Evolutionary conservation across 2,113 vertebrate species (phyloP), one percentile per base, ranked within the genome.

Genomic region (Ictidomys tridecemlineatus): DNA sequence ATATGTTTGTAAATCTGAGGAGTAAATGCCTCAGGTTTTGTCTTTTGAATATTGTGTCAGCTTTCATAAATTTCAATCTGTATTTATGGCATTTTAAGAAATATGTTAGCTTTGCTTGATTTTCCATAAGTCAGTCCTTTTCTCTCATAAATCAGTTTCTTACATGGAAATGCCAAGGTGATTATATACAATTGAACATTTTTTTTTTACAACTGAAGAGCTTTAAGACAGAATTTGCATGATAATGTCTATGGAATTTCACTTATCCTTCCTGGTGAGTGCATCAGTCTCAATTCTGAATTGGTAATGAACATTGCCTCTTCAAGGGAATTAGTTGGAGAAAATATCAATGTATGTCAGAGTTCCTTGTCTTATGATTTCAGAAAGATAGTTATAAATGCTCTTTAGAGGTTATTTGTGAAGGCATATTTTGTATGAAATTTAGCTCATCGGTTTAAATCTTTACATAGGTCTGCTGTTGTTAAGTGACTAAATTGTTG

Each of bases 141-240:
- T 93, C 42, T 95, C 61, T 37, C 32, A n/a, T 77, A 82, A 95
- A 93, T 82, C 87, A 82, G 16, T 85, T 39, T 80, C 84, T 96
- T 92, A 76, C 32, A n/a, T 51, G 67, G 48, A 95, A 92, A 92
- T 95, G 58, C 30, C 39, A 73, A 80, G 86, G 73, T 84, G 32
- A 20, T 85, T 80, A 74, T 74, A 85, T 58, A 95, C 63, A 92
- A 91, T 61, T 70, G 91, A 96, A 89, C 8, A 18, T 92, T 80
- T 51, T 51, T 51, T 51, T 51, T 51, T 51, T 51, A 67, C 70
- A 96, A 92, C 37, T 88, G 58, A 89, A 6, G 51, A 90, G 48
- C 26, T 90, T 67, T 89, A 92, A 87, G 88, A 58, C 37, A 94
- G 48, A 74, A 96, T 98, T 97, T 98, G 94, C 96, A 94, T 97